These are phyloP conservation scores for Listrodromus nycthemerus DNA, from an alignment of 2,888 invertebrate species.

Conservation along the genomic window DNA sequence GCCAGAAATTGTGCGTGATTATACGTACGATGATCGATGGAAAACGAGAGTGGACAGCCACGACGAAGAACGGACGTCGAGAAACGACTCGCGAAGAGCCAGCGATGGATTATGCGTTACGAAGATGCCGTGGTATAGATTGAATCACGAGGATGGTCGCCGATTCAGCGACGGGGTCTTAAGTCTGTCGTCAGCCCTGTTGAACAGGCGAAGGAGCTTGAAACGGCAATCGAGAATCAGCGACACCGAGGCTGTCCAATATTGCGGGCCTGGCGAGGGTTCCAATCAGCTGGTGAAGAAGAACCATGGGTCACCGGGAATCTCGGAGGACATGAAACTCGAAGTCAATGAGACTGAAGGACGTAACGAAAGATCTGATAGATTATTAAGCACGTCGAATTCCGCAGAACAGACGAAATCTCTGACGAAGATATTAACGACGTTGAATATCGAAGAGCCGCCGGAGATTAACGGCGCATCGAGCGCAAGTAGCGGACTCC, in stretches of 20 bases:
- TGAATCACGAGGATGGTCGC: constrained; percentile 69
- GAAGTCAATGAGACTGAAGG: constrained; percentile 57
- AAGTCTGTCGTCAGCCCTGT: constrained; percentile 49
- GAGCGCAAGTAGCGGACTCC: background rate
- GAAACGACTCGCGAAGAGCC: constrained; percentile 69
- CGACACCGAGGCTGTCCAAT: constrained; percentile 70
- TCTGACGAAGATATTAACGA: constrained; percentile 22
- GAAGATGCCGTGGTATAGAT: constrained; percentile 48
- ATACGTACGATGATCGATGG: background rate
- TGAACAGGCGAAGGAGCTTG: constrained; percentile 74
- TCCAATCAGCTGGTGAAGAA: constrained; percentile 12
- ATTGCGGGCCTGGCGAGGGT: constrained; percentile 42
- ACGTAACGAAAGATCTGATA: constrained; percentile 57
- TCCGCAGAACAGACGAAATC: constrained; percentile 25
- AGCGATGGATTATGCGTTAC: constrained; percentile 74
- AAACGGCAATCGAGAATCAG: constrained; percentile 79
- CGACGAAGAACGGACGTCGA: constrained; percentile 19
- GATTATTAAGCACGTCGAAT: constrained; percentile 46
- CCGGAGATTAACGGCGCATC: constrained; percentile 30
- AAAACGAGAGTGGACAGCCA: constrained; percentile 12
- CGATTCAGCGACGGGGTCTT: constrained; percentile 77
- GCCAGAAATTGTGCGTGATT: background rate
- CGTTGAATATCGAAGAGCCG: background rate
- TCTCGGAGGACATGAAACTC: constrained; percentile 26
- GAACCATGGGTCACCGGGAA: constrained; percentile 1